Conservation (phyloP, 2,888 invertebrate genomes). For the Nymphalis c-album region DNA sequence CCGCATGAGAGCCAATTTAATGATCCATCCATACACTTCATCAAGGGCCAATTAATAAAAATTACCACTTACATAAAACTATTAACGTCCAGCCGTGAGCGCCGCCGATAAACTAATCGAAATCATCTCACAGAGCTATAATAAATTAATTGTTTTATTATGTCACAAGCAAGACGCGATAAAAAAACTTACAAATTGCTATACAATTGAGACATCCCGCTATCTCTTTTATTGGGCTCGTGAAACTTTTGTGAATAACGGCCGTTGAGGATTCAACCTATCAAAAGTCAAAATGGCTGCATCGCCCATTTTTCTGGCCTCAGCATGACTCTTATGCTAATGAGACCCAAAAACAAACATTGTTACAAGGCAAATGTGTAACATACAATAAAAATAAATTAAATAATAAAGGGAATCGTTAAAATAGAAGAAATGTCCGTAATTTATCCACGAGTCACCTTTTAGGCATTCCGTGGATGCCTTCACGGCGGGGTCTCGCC, state of each 20-base stretch:
- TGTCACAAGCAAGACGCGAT: conserved; percentile 70
- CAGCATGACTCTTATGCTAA: conserved; percentile 79
- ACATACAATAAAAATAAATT: conserved; percentile 81
- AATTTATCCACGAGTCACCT: conserved; percentile 82
- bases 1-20: conserved; percentile 63
- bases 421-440: conserved; percentile 80
- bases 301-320: conserved; percentile 58
- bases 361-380: conserved; percentile 80
- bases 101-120: conserved; percentile 71
- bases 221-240: conserved; percentile 73
- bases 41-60: conserved; percentile 78
- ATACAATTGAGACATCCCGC: conserved; percentile 78
- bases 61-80: conserved; percentile 75
- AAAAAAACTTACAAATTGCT: conserved; percentile 76
- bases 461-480: conserved; percentile 79
- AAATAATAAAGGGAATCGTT: conserved; percentile 81
- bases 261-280: conserved; percentile 69
- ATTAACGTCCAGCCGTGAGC: conserved; percentile 72
- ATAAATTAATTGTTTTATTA: conserved; percentile 81
- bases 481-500: conserved; percentile 74
- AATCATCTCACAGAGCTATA: conserved; percentile 68
- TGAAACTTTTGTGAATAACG: conserved; percentile 62
- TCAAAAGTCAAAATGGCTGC: conserved; percentile 69
- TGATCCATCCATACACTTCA: conserved; percentile 57
- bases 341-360: conserved; percentile 80